Evolutionary conservation across 2,888 invertebrate species (phyloP).

Genomic region (Hoplodrina blanda): DNA sequence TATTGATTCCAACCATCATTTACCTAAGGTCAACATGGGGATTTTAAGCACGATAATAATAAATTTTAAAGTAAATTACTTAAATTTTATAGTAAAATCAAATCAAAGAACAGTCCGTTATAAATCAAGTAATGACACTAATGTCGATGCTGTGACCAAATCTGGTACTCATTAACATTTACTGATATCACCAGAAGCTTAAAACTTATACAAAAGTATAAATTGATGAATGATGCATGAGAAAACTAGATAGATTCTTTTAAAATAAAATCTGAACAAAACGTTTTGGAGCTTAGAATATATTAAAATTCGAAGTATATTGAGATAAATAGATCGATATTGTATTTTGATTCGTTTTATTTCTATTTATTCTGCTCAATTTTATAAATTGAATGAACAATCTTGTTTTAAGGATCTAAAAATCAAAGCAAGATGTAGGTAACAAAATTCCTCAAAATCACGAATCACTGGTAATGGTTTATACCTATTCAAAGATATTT

Average conservation of each 20-base stretch:
- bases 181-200: slow-evolving; percentile 86
- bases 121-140: slow-evolving; percentile 83
- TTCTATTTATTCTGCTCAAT: slow-evolving; percentile 5
- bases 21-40: slow-evolving; percentile 40
- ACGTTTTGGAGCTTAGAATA: slow-evolving; percentile 58
- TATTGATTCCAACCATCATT: slow-evolving; percentile 41
- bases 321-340: slow-evolving; percentile 35
- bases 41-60: slow-evolving; percentile 64
- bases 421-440: slow-evolving; percentile 28
- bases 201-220: slow-evolving; percentile 78
- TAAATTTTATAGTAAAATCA: slow-evolving; percentile 63
- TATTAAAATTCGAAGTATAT: slow-evolving; percentile 44
- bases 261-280: slow-evolving; percentile 59
- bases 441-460: slow-evolving; percentile 40
- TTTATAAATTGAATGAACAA: slow-evolving; percentile 34
- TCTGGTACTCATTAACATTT: slow-evolving; percentile 84
- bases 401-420: slow-evolving; percentile 23
- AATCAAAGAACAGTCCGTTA: slow-evolving; percentile 70
- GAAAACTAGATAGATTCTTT: slow-evolving; percentile 51
- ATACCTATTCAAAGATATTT: slow-evolving; percentile 20
- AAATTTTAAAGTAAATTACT: slow-evolving; percentile 64
- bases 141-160: slow-evolving; percentile 77
- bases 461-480: slow-evolving; percentile 19
- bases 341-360: slow-evolving; percentile 31
- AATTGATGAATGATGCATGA: slow-evolving; percentile 87